phyloP scores from a whole-genome alignment of 2,113 vertebrate genomes.

The Festucalex cinctus region DNA sequence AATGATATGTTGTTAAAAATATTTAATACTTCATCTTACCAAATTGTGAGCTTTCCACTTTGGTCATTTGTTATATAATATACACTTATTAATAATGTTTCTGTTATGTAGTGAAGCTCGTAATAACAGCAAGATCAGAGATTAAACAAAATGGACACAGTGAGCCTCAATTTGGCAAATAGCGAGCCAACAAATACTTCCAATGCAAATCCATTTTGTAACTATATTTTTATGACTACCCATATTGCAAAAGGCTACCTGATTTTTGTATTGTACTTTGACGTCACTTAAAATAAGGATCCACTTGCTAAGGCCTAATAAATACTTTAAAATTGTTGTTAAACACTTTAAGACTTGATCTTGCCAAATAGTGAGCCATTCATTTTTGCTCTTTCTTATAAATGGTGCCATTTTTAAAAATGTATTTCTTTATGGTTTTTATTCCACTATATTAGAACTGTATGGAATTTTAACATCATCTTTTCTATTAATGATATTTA shows the following conservation, averaged over 20 bases:
- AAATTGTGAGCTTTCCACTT: neutral
- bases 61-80: neutral
- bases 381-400: no score
- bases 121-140: neutral
- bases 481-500: neutral
- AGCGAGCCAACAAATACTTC: no score
- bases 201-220: neutral
- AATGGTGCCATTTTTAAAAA: no score
- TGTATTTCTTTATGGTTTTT: no score
- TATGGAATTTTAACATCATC: neutral
- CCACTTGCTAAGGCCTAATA: no score
- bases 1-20: neutral
- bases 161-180: neutral
- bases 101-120: neutral
- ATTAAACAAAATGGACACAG: neutral
- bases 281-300: no score
- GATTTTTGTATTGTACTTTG: no score
- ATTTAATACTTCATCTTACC: neutral
- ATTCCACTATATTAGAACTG: no score
- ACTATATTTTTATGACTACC: neutral
- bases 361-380: no score
- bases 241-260: no score
- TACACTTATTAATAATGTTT: neutral
- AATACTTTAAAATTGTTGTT: no score
- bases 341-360: no score